These are phyloP conservation scores for Metalampra italica DNA, from an alignment of 2,888 invertebrate genomes.

Conservation along the genomic window DNA sequence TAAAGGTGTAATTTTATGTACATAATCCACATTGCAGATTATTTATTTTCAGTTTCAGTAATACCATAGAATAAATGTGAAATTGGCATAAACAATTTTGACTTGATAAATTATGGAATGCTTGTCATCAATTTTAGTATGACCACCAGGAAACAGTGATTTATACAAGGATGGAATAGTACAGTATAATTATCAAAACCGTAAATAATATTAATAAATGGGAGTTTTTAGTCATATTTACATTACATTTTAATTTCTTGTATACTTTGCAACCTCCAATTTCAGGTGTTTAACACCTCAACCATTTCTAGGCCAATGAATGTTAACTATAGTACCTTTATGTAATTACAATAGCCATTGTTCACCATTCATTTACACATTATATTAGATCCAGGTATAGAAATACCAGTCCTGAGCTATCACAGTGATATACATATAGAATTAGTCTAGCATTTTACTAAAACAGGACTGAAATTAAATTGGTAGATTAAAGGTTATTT, in stretches of 20 bases:
- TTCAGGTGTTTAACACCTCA: background rate
- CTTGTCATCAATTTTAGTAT: conserved; percentile 5
- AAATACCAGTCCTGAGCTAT: background rate
- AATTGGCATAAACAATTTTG: no score
- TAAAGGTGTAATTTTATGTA: background rate
- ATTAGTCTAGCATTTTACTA: background rate
- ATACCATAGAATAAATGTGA: no score
- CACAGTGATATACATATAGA: background rate
- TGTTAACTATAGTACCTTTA: background rate
- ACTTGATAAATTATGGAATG: conserved; percentile 8
- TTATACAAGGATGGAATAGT: conserved; percentile 8
- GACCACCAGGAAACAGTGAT: no score
- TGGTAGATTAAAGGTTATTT: no score
- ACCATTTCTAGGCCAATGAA: background rate
- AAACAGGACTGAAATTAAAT: background rate
- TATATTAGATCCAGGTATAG: background rate
- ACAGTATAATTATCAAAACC: background rate
- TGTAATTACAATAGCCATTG: background rate
- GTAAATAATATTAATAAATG: background rate
- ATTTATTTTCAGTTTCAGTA: no score
- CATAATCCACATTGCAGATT: no score
- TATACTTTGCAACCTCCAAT: background rate
- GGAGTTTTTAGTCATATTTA: conserved; percentile 8
- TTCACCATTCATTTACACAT: background rate
- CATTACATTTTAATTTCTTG: background rate